Conservation (phyloP, 2,888 invertebrate species). For the Conomelus anceps region DNA sequence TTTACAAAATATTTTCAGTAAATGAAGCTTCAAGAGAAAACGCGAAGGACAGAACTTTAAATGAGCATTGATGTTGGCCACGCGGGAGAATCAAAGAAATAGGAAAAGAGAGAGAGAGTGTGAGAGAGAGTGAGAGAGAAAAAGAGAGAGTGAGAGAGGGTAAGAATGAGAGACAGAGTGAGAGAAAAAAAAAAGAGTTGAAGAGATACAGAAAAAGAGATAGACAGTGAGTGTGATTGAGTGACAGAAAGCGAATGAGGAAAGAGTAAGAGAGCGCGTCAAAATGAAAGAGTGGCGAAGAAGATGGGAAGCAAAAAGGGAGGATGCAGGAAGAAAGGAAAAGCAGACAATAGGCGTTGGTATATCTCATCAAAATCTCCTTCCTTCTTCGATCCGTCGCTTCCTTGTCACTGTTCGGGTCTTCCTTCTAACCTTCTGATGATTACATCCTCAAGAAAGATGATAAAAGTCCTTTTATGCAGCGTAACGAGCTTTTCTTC, state of each 20-base stretch:
- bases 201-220: background rate
- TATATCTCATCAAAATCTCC: background rate
- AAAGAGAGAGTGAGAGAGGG: too few species aligned
- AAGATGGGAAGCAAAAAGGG: background rate
- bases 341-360: background rate
- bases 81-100: too few species aligned
- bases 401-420: background rate
- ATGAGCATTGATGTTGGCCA: background rate
- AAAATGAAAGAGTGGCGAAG: too few species aligned
- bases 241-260: background rate
- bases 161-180: too few species aligned
- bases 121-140: background rate
- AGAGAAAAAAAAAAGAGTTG: background rate
- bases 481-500: background rate
- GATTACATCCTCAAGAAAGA: background rate
- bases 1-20: background rate
- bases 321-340: too few species aligned
- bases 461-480: background rate
- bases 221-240: background rate
- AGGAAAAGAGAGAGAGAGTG: background rate
- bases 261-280: background rate
- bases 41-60: too few species aligned
- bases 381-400: background rate
- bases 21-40: background rate
- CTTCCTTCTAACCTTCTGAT: background rate